Conservation (phyloP, 2,797 vertebrate genomes). For the Pangasius krempfi region DNA sequence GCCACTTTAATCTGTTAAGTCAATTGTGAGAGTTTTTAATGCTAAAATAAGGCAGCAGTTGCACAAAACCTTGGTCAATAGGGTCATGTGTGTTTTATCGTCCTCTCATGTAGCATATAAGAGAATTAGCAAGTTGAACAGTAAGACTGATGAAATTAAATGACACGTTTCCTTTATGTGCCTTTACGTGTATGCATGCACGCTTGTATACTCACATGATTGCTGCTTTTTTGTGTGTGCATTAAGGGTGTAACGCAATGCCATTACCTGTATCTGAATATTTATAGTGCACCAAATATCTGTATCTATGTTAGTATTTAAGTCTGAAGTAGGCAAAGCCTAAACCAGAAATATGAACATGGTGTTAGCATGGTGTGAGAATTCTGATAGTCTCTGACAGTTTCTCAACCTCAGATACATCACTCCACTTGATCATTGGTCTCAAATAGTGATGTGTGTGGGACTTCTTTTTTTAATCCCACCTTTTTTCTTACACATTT, state of each 20-base stretch:
- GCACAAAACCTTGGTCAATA: not conserved
- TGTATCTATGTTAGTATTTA: no score
- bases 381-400: not conserved
- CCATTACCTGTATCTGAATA: not conserved
- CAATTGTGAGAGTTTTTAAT: conserved; percentile 11
- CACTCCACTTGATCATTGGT: not conserved
- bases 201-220: not conserved
- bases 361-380: not conserved
- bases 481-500: no score
- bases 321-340: no score
- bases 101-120: not conserved
- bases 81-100: not conserved
- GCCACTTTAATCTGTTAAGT: conserved; percentile 30
- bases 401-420: not conserved
- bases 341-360: not conserved
- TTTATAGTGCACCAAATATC: not conserved
- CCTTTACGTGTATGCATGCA: no score
- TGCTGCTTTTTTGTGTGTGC: not conserved
- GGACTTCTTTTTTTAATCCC: not conserved
- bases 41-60: not conserved
- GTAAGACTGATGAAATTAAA: not conserved
- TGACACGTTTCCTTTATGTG: not conserved
- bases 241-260: not conserved
- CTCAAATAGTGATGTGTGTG: no score
- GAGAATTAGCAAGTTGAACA: not conserved